Evolutionary conservation across 2,888 invertebrate genomes (phyloP), one percentile per base, ranked within the genome.

Genomic region (Acleris emargana): DNA sequence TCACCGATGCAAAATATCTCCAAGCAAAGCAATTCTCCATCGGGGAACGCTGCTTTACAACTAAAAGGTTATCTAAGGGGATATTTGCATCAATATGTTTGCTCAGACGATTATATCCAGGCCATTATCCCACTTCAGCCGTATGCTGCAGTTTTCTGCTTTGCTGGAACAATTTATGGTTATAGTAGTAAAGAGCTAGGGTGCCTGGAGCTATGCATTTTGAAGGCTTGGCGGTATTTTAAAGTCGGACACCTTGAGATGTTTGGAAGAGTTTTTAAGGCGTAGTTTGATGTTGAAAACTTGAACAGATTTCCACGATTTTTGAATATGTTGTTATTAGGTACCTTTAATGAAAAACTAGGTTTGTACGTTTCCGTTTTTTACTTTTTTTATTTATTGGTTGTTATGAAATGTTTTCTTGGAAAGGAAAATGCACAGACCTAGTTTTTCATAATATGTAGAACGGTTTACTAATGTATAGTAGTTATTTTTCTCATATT

Each of bases 121-220:
- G 32, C 66, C 66, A 66, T 66, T 66, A 66, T 66, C 60, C 64
- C 55, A 60, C 60, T 60, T 45, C 17, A 50, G 25, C 60, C 66
- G 47, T 61, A 57, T 66, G 64, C 64, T 60, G 64, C 66, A 61
- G 60, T 66, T 66, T 66, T 66, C 66, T 66, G 66, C 60, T 66
- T 49, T 59, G 11, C 51, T 32, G n/a, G 50, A 49, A 50, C 60
- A 25, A 66, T 66, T 66, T 66, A 66, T 61, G 51, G 57, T 51
- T 60, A 22, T 17, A 51, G 63, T 63, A 54, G 51, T 62, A 67
- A 67, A 62, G 49, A 62, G 50, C 28, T 32, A 32, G 51, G 25
- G 22, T 47, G 52, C 58, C 17, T n/a, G 16, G 42, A 47, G 28
- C 18, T 43, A 67, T 62, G 62, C 53, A 58, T 58, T 63, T 47